phyloP scores from a whole-genome alignment of 2,113 vertebrate genomes.

The Apteryx mantelli region DNA sequence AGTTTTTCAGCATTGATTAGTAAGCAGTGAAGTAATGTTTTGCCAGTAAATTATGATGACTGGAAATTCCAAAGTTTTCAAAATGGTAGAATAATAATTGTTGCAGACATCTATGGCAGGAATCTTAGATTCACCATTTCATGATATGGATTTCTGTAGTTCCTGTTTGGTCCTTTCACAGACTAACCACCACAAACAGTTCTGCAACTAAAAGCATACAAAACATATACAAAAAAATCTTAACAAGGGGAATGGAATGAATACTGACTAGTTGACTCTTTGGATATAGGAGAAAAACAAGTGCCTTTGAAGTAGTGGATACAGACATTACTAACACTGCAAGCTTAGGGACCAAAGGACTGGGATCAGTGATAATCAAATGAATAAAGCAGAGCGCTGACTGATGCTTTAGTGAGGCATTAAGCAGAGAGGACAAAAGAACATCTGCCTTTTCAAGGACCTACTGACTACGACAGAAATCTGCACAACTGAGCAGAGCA shows the following conservation, averaged over 20 bases:
- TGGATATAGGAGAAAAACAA: background rate
- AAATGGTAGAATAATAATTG: background rate
- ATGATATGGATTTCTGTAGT: background rate
- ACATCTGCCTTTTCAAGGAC: constrained; percentile 35
- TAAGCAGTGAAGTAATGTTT: background rate
- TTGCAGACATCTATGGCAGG: background rate
- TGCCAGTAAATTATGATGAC: background rate
- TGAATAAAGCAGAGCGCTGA: constrained; percentile 40
- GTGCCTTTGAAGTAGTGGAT: constrained; percentile 28
- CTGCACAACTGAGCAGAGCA: background rate
- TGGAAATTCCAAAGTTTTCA: background rate
- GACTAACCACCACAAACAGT: background rate
- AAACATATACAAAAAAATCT: background rate
- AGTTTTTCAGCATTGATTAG: background rate
- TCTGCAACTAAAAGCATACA: background rate
- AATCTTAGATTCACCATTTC: background rate
- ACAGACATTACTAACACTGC: constrained; percentile 33
- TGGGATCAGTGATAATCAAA: background rate
- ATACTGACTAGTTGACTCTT: background rate
- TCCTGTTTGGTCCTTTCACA: background rate
- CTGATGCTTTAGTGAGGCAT: background rate
- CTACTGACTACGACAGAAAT: background rate
- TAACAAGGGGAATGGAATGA: background rate
- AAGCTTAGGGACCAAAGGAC: constrained; percentile 44
- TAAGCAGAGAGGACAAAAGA: constrained; percentile 40